Evolutionary conservation across 1,140 invertebrate genomes (phyloP), one percentile per base, ranked within the genome.

Genomic region (Episyrphus balteatus): DNA sequence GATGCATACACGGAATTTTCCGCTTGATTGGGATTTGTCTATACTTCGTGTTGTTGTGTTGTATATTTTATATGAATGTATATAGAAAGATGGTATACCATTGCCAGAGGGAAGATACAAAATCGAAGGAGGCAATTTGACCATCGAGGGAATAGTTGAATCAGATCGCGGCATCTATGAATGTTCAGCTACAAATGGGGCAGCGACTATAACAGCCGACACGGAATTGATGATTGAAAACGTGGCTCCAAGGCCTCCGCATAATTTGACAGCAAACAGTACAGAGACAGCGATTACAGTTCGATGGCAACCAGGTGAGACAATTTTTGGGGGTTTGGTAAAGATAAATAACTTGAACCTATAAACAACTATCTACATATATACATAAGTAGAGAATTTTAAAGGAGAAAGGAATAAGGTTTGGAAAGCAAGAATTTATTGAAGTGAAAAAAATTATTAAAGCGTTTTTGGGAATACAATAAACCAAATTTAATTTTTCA

Each of bases 161-260:
- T 78, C 82, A 48, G 93, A 97, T 72, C 81, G 91, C 58, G 92
- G 92, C 6, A 71, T 84, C 48, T 96, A 95, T 70, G 86, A 92
- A 65, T 98, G 93, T 69, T 81, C 88, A 31, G 85, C 88, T 2
- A 85, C 80, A 51, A 97, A 96, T 70, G 89, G 92, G 61, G 89
- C 92, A 9, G 89, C 88, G n/a, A 89, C 86, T 10, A 81, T 95
- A 26, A 81, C 86, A 2, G 79, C 83, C 1, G 83, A 88, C 66
- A 88, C 91, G 2, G 86, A 92, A 70, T 73, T 98, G 33, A 80
- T 92, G 64, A 83, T 97, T 44, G 80, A 92, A 71, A 81, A 92
- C 59, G 75, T 82, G 33, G 84, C 88, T 21, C 91, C 92, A 9
- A 82, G 92, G 60, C 89, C 92, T 6, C 92, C 92, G 1, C 88